Evolutionary conservation across 2,113 vertebrate species (phyloP), one percentile per base, ranked within the genome.

Genomic region (Proteles cristata): DNA sequence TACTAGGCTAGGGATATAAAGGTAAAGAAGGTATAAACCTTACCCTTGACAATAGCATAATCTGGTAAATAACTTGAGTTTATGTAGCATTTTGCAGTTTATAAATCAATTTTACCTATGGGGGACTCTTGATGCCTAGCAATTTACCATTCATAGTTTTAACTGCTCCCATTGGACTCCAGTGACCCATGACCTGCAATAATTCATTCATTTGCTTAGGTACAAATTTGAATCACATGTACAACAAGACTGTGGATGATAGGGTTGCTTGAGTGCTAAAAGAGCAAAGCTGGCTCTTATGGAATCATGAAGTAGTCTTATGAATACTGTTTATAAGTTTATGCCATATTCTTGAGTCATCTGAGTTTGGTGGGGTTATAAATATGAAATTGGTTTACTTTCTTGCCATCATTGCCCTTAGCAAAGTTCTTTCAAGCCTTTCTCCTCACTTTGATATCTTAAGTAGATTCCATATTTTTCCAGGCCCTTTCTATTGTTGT

Each of bases 101-200:
- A 80, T 95, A 97, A 97, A 84, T 96, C 74, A 93, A 2, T 90
- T 93, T 80, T 95, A 93, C 63, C 19, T 83, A 4, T 28, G 28
- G 33, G 43, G 33, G 5, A 53, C 33, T 58, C 87, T 89, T 92
- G 63, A 77, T 28, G 53, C 45, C 83, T 83, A 79, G 77, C 61
- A 66, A 97, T 96, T 74, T 94, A 80, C n/a, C 58, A 90, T 63
- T 96, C 74, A 71, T 6, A 45, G 15, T 95, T 96, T 92, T 92
- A 87, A 94, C 48, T 66, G 69, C 63, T 83, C 71, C 61, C 79
- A 63, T 55, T 94, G 63, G 79, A 84, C 48, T 33, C 26, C 71
- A 66, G 0, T 50, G 69, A 94, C 80, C 55, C 48, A 48, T 63
- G 28, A 45, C 76, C 65, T 86, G 23, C 21, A 86, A 58, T 89